Percentiles rank a stretch among this genome's conserved stretches.
Evolutionary conservation across 2,888 invertebrate species (phyloP).

Genomic region (Drosophila peninsularis): DNA sequence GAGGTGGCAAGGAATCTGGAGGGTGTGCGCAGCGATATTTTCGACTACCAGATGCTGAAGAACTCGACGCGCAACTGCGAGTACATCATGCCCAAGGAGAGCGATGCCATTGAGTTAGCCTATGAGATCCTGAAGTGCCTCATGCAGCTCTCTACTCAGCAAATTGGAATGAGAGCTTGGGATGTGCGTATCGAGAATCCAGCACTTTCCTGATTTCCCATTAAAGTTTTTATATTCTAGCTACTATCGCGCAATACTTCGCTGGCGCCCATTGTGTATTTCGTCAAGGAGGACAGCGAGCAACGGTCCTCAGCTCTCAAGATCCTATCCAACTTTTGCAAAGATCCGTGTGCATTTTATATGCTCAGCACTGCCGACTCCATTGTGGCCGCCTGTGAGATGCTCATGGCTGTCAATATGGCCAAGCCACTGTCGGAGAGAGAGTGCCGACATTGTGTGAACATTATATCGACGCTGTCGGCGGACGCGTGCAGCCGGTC

Average conservation of each 20-base stretch:
- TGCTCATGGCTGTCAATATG: conserved; percentile 80
- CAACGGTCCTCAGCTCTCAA: conserved; percentile 80
- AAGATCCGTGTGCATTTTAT: conserved; percentile 76
- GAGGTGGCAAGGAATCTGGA: conserved; percentile 84
- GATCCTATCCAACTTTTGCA: conserved; percentile 83
- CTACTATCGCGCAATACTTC: conserved; percentile 64
- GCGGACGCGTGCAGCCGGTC: conserved; percentile 84
- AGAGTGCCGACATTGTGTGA: conserved; percentile 82
- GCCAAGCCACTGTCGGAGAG: conserved; percentile 75
- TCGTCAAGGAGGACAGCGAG: conserved; percentile 79
- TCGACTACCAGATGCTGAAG: conserved; percentile 82
- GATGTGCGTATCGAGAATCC: conserved; percentile 59
- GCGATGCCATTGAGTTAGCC: conserved; percentile 74
- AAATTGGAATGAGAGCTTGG: conserved; percentile 73
- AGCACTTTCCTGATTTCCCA: too few species aligned
- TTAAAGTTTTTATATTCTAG: not conserved
- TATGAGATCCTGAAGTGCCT: conserved; percentile 83
- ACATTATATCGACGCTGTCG: conserved; percentile 82
- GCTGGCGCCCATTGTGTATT: conserved; percentile 81
- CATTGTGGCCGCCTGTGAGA: conserved; percentile 82
- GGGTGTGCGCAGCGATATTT: conserved; percentile 83
- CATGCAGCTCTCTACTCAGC: conserved; percentile 77
- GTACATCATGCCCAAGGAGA: conserved; percentile 81
- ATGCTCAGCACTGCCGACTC: conserved; percentile 82
- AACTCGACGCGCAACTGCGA: conserved; percentile 72